Evolutionary conservation across 2,888 invertebrate species (phyloP), one percentile per base, ranked within the genome.

Genomic region (Leistus spinibarbis): DNA sequence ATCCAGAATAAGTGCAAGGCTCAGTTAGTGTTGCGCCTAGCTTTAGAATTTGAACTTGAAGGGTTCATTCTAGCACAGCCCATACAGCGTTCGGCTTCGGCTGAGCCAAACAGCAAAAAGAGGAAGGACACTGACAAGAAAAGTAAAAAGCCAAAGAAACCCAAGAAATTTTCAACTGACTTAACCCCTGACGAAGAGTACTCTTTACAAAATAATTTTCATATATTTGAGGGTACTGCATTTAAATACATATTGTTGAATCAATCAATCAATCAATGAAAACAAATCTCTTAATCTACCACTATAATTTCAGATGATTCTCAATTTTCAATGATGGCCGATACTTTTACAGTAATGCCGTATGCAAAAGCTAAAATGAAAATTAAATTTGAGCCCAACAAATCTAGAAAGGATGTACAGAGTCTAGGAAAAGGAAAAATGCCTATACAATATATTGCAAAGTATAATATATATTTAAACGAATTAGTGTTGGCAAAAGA

Each of bases 401-500:
- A 68, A 64, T 40, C n/a, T 2, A 40, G 57, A 9, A 69, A 69
- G 20, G 72, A 68, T 2, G 69, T 54, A n/a, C 76, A 76, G 7
- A 40, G 40, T 5, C 40, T 13, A 40, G 9, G 40, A 13, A 62
- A 67, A 23, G 27, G 71, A n/a, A 73, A 73, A 27, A 62, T 63
- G 67, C 56, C 65, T 16, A 27, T 22, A 9, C 63, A 70, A 20
- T 80, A 79, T 63, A 76, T 80, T 1, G 79, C 79, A 3, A 81
- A 81, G 76, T 81, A 78, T 71, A 80, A 81, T 69, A 62, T 81
- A 3, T 76, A 79, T 64, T 22, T 81, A 10, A 79, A 79, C 3
- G 74, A 73, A 1, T 70, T 76, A 27, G 77, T 76, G 5, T 78
- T 80, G 68, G 63, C 80, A 9, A 79, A 78, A 65, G 81, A 81